Evolutionary conservation across 2,797 vertebrate genomes (phyloP).

Genomic region (Parauchenoglanis ngamensis): DNA sequence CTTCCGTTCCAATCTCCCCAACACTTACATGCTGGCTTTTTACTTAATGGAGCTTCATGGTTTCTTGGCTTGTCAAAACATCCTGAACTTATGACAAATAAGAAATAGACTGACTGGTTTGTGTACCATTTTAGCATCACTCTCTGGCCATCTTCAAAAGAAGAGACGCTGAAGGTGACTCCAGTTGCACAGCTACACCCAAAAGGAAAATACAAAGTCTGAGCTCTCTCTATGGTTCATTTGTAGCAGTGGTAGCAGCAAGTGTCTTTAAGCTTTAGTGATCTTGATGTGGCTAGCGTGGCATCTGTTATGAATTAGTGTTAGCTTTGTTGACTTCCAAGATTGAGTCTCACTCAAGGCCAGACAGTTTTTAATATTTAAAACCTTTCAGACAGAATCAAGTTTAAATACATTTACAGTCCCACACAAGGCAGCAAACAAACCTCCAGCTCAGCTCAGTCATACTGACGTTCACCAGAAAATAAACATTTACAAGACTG

Average conservation of each 20-base stretch:
- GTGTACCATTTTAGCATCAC: not conserved
- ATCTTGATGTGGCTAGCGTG: slow-evolving; percentile 34
- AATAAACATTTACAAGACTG: slow-evolving; percentile 36
- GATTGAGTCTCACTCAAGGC: not conserved
- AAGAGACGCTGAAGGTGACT: not conserved
- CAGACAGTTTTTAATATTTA: slow-evolving; percentile 26
- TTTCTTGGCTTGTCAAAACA: slow-evolving; percentile 43
- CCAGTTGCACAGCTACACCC: not conserved
- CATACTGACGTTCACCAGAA: not conserved
- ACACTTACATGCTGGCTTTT: slow-evolving; percentile 34
- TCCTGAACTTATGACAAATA: slow-evolving; percentile 23
- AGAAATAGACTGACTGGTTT: not conserved
- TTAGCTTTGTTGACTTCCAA: slow-evolving; percentile 34
- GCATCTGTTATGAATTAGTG: slow-evolving; percentile 43
- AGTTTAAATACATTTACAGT: slow-evolving; percentile 35
- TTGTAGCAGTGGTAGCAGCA: slow-evolving; percentile 37
- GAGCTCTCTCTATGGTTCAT: slow-evolving; percentile 26
- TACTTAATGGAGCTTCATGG: slow-evolving; percentile 22
- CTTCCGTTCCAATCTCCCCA: slow-evolving; percentile 24
- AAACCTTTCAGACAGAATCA: slow-evolving; percentile 18
- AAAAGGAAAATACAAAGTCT: slow-evolving; percentile 7
- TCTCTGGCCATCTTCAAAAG: not conserved
- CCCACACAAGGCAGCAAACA: slow-evolving; percentile 6
- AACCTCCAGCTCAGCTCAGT: slow-evolving; percentile 2
- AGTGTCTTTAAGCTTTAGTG: slow-evolving; percentile 45